Evolutionary conservation across 2,797 vertebrate species (phyloP).

Genomic region (Urocyon cinereoargenteus): DNA sequence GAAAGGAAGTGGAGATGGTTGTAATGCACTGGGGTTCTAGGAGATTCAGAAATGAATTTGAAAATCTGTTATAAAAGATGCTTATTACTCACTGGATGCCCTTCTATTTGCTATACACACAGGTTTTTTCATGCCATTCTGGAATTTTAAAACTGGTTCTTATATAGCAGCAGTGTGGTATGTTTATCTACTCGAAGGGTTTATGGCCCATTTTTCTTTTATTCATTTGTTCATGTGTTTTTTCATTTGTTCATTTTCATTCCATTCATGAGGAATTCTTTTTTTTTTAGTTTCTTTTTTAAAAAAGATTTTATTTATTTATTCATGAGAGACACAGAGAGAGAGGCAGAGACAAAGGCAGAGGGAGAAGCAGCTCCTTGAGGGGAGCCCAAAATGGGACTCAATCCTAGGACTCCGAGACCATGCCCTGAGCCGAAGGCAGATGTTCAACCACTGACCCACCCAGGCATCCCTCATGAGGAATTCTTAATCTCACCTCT

Average conservation of each 20-base stretch:
- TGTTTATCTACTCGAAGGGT: background rate
- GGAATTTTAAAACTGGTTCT: background rate
- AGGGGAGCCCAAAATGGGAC: too few relatives aligned
- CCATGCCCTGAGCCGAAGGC: too few relatives aligned
- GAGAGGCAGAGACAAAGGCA: too few relatives aligned
- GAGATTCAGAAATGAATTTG: background rate
- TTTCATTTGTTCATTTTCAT: background rate
- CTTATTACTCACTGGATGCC: background rate
- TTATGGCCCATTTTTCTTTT: background rate
- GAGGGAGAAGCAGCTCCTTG: too few relatives aligned
- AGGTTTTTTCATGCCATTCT: background rate
- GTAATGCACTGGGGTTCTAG: background rate
- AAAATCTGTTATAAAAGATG: background rate
- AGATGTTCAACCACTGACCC: too few relatives aligned
- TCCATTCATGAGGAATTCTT: background rate
- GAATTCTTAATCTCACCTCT: background rate
- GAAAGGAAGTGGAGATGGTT: background rate
- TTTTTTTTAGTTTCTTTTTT: too few relatives aligned
- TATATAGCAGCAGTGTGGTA: background rate
- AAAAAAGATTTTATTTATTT: too few relatives aligned
- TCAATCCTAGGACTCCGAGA: too few relatives aligned
- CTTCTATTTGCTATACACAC: background rate
- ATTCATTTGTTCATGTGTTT: background rate
- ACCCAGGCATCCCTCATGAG: background rate
- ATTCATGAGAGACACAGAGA: too few relatives aligned